Evolutionary conservation across 2,888 invertebrate genomes (phyloP), one percentile per base, ranked within the genome.

Genomic region (Rhingia campestris): DNA sequence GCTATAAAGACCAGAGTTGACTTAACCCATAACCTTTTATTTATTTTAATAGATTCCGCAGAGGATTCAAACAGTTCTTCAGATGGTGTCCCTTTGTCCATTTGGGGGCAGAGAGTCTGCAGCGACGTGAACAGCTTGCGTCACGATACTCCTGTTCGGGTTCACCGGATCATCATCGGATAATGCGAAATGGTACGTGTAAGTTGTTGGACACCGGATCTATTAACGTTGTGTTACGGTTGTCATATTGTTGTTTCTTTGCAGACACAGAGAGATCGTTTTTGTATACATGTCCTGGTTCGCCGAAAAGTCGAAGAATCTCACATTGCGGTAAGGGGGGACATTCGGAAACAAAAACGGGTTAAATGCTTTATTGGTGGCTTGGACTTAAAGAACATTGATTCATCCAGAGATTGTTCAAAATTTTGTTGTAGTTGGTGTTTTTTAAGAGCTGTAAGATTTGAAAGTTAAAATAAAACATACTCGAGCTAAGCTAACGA

Each of bases 61-160:
- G 97, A 87, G 98, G 98, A 6, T 98, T 98, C 92, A 96, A 96
- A 89, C 96, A 97, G 91, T 96, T 97, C 91, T 98, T 98, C 92
- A 95, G 96, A 88, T 98, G 97, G 93, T 95, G 97, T 88, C 96
- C 96, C 4, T 95, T 94, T 88, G 94, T 97, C 32, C 93, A 94
- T 14, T 93, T 96, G 39, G 94, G 94, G 12, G 94, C 94, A 1
- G 94, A 95, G 76, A 93, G 94, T 0, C 90, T 96, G 49, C 95
- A 94, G 10, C 92, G 96, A 72, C 93, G 96, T 81, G 94, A 96
- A 87, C 95, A 95, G 0, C 93, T 96, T 72, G 96, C 96, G 7
- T 95, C 95, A 9, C 94, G 96, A 63, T 94, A 96, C 87, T 94
- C 96, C 70, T 96, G 95, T 87, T 95, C 95, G 75, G 95, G 96